Base-by-base conservation (phyloP, 1,140 invertebrate genomes). In the Drosophila lacertosa region DNA sequence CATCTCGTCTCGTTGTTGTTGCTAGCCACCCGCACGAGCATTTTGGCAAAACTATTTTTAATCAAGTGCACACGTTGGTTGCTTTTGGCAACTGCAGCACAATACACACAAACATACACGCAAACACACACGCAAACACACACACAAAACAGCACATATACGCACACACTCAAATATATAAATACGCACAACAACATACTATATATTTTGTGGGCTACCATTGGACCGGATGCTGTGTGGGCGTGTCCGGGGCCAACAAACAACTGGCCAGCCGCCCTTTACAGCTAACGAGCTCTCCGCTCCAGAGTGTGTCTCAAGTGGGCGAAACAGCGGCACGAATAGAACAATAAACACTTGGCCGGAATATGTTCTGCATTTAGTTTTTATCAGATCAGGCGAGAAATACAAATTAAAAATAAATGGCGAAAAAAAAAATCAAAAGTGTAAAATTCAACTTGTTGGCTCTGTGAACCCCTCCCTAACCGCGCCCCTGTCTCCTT, bases 1-100 rank as follows among this genome's bases (percentile, higher is more conserved):
- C 48, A 68, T 47, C 59, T 26, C 29, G 24, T 37, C 59, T n/a
- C 32, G 20, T 48, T 69, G 33, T 69, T 69, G 66, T 63, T 69
- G 66, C 50, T 47, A 63, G 24, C 54, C 69, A 68, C 51, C 63
- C 69, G 37, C 57, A 75, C 29, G 45, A 51, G 53, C 63, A 42
- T 79, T 81, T 76, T 67, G 81, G 63, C 80, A 66, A 67, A 86
- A 86, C 81, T 84, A 84, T 84, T 84, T 81, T 86, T 80, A 84
- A 80, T 76, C 77, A 79, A 80, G 76, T 75, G 60, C 66, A 62
- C 63, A 71, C 66, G 50, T 66, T 53, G 73, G 42, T 64, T 50
- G 63, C 29, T 75, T 67, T 83, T 76, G 80, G 75, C 80, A 79
- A 79, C 57, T 83, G 75, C 79, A 76, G 33, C 57, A 47, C 40